These are phyloP conservation scores for Sebastes hubbsi DNA, from an alignment of 2,797 vertebrate species.

Conservation along the genomic window DNA sequence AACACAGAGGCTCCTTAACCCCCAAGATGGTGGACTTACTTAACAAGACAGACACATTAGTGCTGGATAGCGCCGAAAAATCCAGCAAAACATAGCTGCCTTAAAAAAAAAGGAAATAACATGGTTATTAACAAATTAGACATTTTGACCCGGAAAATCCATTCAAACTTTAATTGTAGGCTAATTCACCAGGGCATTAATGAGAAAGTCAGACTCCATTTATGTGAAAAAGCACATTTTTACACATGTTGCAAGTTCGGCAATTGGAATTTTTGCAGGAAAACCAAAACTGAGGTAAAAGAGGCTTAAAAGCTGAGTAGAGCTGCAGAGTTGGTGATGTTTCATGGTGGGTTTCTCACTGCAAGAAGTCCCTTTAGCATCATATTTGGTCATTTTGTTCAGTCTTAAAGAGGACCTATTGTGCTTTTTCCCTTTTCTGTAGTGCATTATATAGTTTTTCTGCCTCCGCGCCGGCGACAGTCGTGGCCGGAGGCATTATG, in stretches of 20 bases:
- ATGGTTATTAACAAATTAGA: not conserved
- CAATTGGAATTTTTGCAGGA: no score
- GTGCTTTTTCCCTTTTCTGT: no score
- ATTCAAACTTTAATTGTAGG: not conserved
- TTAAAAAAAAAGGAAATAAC: not conserved
- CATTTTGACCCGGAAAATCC: not conserved
- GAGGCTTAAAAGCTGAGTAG: not conserved
- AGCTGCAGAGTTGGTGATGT: not conserved
- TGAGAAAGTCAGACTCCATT: not conserved
- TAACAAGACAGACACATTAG: conserved; percentile 23
- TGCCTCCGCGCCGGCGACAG: no score
- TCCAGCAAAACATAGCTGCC: not conserved
- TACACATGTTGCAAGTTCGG: not conserved
- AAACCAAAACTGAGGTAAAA: not conserved
- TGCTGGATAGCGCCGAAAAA: not conserved
- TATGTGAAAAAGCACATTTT: not conserved
- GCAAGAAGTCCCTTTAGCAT: no score
- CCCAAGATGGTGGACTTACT: conserved; percentile 13
- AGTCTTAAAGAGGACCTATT: no score
- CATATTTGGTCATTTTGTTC: no score
- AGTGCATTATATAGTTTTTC: no score
- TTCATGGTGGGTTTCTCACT: not conserved
- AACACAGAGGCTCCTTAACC: conserved; percentile 30
- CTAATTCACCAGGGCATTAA: not conserved
- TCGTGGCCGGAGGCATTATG: no score